Base-by-base conservation (phyloP, 2,888 invertebrate genomes). In the Pandemis heparana region DNA sequence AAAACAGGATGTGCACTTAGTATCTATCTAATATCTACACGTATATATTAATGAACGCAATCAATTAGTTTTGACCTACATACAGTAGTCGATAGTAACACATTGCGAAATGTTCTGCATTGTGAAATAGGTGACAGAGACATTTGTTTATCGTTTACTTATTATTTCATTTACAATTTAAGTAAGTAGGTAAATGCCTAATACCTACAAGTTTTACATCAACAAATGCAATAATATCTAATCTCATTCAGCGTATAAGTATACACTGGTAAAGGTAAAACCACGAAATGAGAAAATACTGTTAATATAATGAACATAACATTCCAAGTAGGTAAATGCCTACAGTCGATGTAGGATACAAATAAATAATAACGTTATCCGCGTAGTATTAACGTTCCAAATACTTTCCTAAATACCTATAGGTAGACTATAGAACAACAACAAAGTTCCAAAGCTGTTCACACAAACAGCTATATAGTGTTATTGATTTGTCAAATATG, bases 21-120 rank as follows among this genome's bases (percentile, higher is more conserved):
- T 64, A 43, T 18, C 51, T n/a, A 39, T 38, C n/a, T 43, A 43
- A 12, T 43, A 43, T 43, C n/a, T n/a, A 53, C 51, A 14, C 7
- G 18, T 41, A 43, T 5, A 41, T 23, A 23, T 69, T 39, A 68
- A 43, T 32, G 39, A 16, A 65, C 39, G 43, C 38, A 70, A 74
- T 74, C 70, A 74, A 70, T 74, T 70, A 70, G 51, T 60, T 46
- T 51, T 43, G 70, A 65, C 74, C 74, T 70, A 74, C 70, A 65
- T 74, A 32, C 60, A 60, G 63, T 10, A 62, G 65, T 65, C 69
- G 60, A 65, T 65, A 65, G 61, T 60, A 23, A 56, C 38, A 10
- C 48, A 48, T 74, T 74, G 69, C 73, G 69, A 74, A 74, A 74
- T 64, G 43, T 6, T 8, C 18, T 5, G 16, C 41, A 64, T 73